These are phyloP conservation scores for Nothocercus nigrocapillus DNA, from an alignment of 2,113 vertebrate species.

Conservation along the genomic window DNA sequence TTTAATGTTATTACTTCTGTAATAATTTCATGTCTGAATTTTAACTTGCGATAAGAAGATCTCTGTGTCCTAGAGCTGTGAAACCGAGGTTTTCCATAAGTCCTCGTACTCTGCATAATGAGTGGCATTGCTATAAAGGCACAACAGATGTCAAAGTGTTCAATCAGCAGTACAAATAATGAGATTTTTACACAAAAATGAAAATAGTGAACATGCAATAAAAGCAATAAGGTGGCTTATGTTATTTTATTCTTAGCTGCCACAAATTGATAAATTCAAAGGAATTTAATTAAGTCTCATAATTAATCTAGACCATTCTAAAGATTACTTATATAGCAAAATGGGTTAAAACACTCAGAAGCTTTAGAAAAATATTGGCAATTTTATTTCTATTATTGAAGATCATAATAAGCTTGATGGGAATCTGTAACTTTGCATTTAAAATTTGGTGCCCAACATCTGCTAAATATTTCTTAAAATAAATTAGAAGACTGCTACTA, in stretches of 20 bases:
- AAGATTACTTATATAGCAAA: not conserved
- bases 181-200: constrained; percentile 1
- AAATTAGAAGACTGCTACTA: not conserved
- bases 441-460: not conserved
- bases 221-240: not conserved
- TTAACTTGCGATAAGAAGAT: not conserved
- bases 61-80: not conserved
- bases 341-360: not conserved
- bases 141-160: constrained; percentile 1
- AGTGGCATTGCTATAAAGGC: not conserved
- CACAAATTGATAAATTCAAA: not conserved
- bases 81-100: not conserved
- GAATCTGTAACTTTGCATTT: not conserved
- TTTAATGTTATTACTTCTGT: constrained; percentile 5
- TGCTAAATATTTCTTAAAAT: not conserved
- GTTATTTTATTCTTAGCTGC: not conserved
- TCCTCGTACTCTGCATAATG: not conserved
- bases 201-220: constrained; percentile 5
- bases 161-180: not conserved
- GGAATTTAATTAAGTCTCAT: not conserved
- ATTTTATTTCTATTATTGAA: not conserved
- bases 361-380: not conserved
- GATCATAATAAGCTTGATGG: not conserved
- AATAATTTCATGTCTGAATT: not conserved
- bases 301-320: not conserved